Base-by-base conservation (phyloP, 2,888 invertebrate species). In the Matsumyia berberina region DNA sequence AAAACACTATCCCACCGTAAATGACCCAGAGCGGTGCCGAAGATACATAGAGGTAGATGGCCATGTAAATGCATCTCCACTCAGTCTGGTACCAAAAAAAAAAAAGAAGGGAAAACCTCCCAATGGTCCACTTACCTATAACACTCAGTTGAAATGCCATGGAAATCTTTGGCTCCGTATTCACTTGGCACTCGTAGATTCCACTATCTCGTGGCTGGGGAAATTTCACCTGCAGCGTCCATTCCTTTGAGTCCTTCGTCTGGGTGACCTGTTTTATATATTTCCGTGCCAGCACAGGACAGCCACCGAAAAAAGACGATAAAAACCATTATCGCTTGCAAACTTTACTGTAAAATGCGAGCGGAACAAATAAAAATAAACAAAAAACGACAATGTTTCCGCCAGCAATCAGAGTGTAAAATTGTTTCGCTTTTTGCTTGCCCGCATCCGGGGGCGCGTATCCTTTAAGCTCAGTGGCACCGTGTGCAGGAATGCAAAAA, bases 81-180 rank as follows among this genome's bases (percentile, higher is more conserved):
- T n/a, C n/a, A n/a, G n/a, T n/a, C 11, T 6, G 39, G 4, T n/a
- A n/a, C n/a, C 11, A 11, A 64, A 39, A 24, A 55, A 37, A 42
- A 19, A 44, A 69, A 0, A 15, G n/a, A n/a, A n/a, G n/a, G n/a
- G n/a, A n/a, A n/a, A n/a, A n/a, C 8, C 33, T 46, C 42, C 29
- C 35, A 46, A 7, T 44, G 55, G 51, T 58, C 49, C 55, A 94
- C 96, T 95, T 92, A 97, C 97, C 96, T 89, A 97, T 94, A 88
- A 97, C 95, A 92, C 96, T 96, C 87, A 97, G 94, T 90, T 95
- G 95, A 91, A 96, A 97, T 86, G 96, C 96, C 89, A 96, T 93
- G 55, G 96, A 96, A 95, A 96, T 96, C 93, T 97, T 97, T 80
- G 97, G 97, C 90, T 97, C 97, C 0, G 96, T 96, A 92, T 93